Conservation (phyloP, 2,797 vertebrate species). For the Holocentrus rufus region DNA sequence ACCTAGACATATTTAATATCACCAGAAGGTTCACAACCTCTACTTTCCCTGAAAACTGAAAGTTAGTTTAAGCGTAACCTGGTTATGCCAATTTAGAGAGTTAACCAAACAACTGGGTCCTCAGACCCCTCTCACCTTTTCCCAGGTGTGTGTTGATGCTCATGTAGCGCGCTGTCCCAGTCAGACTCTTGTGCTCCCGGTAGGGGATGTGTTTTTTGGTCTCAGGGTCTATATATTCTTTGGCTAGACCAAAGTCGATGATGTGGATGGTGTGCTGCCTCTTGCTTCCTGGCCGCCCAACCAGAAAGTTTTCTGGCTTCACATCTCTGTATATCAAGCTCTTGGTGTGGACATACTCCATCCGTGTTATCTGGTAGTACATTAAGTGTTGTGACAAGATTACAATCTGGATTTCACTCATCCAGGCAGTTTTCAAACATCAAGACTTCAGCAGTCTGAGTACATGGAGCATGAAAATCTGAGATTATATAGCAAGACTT, state of each 20-base stretch:
- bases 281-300: conserved; percentile 95
- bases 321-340: conserved; percentile 99
- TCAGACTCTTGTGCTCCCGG: conserved; percentile 99
- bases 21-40: too few relatives aligned
- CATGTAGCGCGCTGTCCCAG: conserved; percentile 98
- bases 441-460: neutral
- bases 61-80: neutral
- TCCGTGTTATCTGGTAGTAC: conserved; percentile 89
- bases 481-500: neutral
- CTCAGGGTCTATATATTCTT: conserved; percentile 99
- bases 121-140: conserved; percentile 84
- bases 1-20: too few relatives aligned
- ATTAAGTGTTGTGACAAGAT: neutral
- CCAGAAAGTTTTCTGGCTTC: conserved; percentile 98
- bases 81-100: conserved; percentile 6
- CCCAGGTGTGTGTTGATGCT: conserved; percentile 99
- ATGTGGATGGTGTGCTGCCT: conserved; percentile 98
- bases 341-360: conserved; percentile 98
- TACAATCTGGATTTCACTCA: neutral
- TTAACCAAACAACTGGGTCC: neutral
- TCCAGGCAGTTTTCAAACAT: neutral
- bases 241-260: conserved; percentile 99
- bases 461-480: neutral
- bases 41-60: too few relatives aligned
- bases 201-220: conserved; percentile 99